phyloP scores from a whole-genome alignment of 1,140 invertebrate genomes.

The Ceratosolen fusciceps region DNA sequence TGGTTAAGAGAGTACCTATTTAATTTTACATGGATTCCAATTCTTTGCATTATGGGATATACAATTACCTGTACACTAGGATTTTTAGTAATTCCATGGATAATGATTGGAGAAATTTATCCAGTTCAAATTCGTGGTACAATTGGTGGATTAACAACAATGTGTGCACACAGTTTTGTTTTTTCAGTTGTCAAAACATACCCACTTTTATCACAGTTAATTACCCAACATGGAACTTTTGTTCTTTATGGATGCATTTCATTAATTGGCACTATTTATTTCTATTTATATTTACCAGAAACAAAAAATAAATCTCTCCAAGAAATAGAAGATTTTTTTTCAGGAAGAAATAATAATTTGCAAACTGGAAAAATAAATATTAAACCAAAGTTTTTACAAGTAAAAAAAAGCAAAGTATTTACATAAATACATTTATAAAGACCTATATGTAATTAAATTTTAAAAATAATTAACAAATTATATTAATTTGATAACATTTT shows the following conservation, averaged over 20 bases:
- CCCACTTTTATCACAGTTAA: slow-evolving; percentile 70
- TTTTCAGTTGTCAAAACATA: slow-evolving; percentile 81
- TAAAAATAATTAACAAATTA: neutral
- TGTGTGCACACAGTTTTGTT: slow-evolving; percentile 76
- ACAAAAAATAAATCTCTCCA: slow-evolving; percentile 84
- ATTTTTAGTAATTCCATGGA: slow-evolving; percentile 80
- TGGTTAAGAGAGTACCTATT: slow-evolving; percentile 68
- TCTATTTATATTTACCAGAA: slow-evolving; percentile 81
- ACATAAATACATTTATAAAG: slow-evolving; percentile 48
- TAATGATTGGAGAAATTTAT: slow-evolving; percentile 83
- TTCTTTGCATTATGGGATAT: slow-evolving; percentile 76
- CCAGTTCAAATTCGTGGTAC: slow-evolving; percentile 78
- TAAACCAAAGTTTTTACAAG: slow-evolving; percentile 57
- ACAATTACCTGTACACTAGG: slow-evolving; percentile 78
- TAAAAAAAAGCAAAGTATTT: slow-evolving; percentile 63
- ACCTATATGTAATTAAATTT: neutral
- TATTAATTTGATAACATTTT: too few species aligned
- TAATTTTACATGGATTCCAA: slow-evolving; percentile 73
- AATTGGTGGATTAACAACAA: slow-evolving; percentile 78
- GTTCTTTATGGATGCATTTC: slow-evolving; percentile 77
- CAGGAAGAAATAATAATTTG: slow-evolving; percentile 69
- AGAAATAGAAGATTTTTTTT: slow-evolving; percentile 83
- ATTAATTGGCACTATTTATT: slow-evolving; percentile 73
- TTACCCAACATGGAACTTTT: slow-evolving; percentile 76
- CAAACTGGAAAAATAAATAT: slow-evolving; percentile 58